These are phyloP conservation scores for Clupea harengus DNA, from an alignment of 2,113 vertebrate genomes.

Conservation along the genomic window DNA sequence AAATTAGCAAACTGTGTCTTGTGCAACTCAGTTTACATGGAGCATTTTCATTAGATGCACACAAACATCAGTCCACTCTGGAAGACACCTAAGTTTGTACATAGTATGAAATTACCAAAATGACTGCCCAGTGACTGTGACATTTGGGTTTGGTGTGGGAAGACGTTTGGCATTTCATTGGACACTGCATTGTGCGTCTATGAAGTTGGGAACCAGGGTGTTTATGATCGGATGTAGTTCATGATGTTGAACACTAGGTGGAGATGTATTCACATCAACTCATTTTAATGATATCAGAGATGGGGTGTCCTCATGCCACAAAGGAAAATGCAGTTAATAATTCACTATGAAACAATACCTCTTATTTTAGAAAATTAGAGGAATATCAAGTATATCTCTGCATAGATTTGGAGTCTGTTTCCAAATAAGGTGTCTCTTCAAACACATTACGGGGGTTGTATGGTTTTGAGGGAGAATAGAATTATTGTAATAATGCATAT, in stretches of 20 bases:
- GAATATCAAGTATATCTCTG: background rate
- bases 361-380: background rate
- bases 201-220: background rate
- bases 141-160: too few species aligned
- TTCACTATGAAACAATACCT: background rate
- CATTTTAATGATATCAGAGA: background rate
- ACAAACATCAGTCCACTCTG: too few species aligned
- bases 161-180: background rate
- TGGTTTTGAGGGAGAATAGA: background rate
- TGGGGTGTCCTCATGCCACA: background rate
- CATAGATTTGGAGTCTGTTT: background rate
- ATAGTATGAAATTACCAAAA: too few species aligned
- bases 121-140: too few species aligned
- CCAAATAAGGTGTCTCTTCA: background rate
- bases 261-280: background rate
- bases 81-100: too few species aligned
- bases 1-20: background rate
- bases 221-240: background rate
- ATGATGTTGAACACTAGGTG: background rate
- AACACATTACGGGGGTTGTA: background rate
- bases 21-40: too few species aligned
- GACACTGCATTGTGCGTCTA: background rate
- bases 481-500: background rate
- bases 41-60: too few species aligned
- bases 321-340: background rate